Evolutionary conservation across 2,113 vertebrate genomes (phyloP).

Genomic region (Accipiter virgatus): DNA sequence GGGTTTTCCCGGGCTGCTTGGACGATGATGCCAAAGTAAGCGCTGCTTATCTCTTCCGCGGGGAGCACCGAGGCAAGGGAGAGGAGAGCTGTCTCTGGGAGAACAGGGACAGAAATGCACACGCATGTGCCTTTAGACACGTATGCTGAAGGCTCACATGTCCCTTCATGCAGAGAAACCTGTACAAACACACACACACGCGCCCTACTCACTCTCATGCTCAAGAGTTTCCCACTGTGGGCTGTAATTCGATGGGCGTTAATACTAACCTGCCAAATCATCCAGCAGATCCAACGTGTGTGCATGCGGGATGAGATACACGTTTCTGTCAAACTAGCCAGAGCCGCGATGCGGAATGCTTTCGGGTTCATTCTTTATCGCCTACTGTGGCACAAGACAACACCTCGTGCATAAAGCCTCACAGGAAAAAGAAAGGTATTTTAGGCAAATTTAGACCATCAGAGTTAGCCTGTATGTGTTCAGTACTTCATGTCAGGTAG

Average conservation of each 20-base stretch:
- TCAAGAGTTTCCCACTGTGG: not conserved
- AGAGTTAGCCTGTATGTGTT: not conserved
- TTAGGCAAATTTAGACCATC: not conserved
- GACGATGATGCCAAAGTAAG: not conserved
- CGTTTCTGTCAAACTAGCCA: not conserved
- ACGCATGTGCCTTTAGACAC: not conserved
- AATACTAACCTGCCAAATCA: not conserved
- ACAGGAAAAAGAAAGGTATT: not conserved
- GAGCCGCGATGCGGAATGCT: not conserved
- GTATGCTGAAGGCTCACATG: not conserved
- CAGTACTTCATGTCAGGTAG: not conserved
- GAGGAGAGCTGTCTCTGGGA: not conserved
- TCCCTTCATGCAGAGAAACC: not conserved
- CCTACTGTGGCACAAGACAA: not conserved
- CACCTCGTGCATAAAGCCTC: not conserved
- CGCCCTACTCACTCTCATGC: rapidly evolving
- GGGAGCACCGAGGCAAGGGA: not conserved
- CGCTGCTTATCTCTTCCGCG: not conserved
- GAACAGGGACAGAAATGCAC: no score
- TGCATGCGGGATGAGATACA: rapidly evolving
- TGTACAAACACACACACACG: not conserved
- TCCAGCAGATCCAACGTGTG: not conserved
- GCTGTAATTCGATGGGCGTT: not conserved
- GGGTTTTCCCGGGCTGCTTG: not conserved
- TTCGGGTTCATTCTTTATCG: not conserved